These are phyloP conservation scores for Passer domesticus DNA, from an alignment of 2,113 vertebrate species.

Conservation along the genomic window DNA sequence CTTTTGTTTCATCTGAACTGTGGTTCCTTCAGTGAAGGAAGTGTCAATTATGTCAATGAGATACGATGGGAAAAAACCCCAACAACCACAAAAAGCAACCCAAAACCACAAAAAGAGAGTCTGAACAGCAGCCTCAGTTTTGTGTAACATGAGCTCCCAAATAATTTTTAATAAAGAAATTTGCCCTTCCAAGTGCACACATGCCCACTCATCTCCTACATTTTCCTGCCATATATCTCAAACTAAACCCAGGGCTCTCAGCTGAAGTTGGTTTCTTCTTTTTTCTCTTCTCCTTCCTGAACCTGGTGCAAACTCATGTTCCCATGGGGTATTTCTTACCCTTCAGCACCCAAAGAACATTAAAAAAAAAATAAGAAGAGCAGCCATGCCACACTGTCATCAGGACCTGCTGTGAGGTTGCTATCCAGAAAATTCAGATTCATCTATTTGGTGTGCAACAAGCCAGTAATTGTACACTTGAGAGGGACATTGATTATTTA, in stretches of 20 bases:
- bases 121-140: not conserved
- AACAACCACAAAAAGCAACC: not conserved
- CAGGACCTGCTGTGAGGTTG: not conserved
- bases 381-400: not conserved
- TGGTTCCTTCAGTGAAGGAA: not conserved
- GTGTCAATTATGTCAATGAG: not conserved
- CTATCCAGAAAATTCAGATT: not conserved
- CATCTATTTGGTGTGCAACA: fast-evolving
- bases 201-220: not conserved
- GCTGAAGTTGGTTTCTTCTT: not conserved
- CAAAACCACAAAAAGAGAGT: not conserved
- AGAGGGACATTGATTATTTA: not conserved
- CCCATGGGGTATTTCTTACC: fast-evolving
- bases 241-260: not conserved
- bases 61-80: not conserved
- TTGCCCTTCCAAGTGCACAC: not conserved
- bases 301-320: not conserved
- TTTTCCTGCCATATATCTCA: not conserved
- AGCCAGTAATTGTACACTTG: not conserved
- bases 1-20: not conserved
- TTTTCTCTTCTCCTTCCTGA: not conserved
- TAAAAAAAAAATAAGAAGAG: not conserved
- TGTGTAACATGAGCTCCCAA: not conserved
- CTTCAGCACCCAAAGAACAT: not conserved
- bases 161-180: not conserved